Base-by-base conservation (phyloP, 2,888 invertebrate genomes). In the Boloria selene region DNA sequence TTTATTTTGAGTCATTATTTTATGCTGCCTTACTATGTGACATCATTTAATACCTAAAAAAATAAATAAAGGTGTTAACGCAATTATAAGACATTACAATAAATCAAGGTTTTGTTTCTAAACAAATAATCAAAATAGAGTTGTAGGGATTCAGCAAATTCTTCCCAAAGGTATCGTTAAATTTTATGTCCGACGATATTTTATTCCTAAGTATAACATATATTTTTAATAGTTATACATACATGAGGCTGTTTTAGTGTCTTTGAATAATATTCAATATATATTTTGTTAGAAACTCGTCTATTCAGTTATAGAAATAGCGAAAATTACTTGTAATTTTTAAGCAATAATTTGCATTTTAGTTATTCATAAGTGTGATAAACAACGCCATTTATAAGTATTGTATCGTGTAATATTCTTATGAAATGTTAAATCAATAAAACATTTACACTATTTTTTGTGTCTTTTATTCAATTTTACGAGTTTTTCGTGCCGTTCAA, bases 311-410 rank as follows among this genome's bases (percentile, higher is more conserved):
- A 13, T 38, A 38, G 17, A 16, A 38, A 49, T 17, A 17, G 31
- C 17, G 16, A 17, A 50, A 17, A 17, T 49, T 38, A 17, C 17
- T 50, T 49, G 26, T 26, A 31, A 31, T 13, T 16, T 17, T 31
- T 14, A 31, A 47, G 31, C 31, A 17, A 49, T 49, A 49, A 31
- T 59, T 47, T 60, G 60, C 52, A 64, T 67, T 70, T 63, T 55
- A 61, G 61, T 62, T 61, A 44, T 53, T 64, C 54, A 55, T 61
- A 59, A 77, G 78, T 87, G 88, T 88, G 89, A 89, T 89, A 88
- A 77, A 79, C 77, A 73, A 79, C 80, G 88, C 89, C 89, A 89
- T 89, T 84, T 83, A 80, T 75, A 77, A 88, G 83, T 87, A 86
- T 87, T 88, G 74, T 79, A 78, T 70, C 74, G 76, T 78, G 75